Conservation (phyloP, 2,113 vertebrate genomes). For the Sylvietta virens region DNA sequence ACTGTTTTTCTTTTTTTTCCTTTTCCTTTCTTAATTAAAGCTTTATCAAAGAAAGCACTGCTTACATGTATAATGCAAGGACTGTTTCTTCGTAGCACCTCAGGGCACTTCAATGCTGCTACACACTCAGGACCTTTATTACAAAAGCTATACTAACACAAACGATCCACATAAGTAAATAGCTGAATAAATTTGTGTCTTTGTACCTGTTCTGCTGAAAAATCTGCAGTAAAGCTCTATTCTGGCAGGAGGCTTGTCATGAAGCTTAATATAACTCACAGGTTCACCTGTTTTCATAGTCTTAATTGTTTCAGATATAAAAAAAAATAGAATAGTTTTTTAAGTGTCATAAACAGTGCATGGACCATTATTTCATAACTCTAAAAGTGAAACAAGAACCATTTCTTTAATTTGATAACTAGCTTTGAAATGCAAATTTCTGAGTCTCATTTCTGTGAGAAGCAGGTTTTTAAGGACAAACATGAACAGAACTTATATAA, state of each 20-base stretch:
- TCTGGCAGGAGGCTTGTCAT: background rate
- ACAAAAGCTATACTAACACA: background rate
- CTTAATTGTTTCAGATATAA: background rate
- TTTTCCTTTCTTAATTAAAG: background rate
- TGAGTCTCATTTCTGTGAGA: background rate
- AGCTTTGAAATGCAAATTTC: background rate
- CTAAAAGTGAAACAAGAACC: background rate
- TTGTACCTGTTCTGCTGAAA: background rate
- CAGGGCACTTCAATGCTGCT: background rate
- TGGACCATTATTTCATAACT: background rate
- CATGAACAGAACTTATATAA: background rate
- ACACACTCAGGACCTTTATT: background rate
- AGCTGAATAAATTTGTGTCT: background rate
- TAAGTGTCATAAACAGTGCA: background rate
- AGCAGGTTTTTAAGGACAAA: background rate
- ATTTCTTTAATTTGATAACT: background rate
- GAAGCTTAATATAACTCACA: background rate
- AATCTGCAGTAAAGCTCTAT: background rate
- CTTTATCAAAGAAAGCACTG: background rate
- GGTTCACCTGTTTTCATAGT: background rate
- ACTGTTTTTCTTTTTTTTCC: fast-evolving
- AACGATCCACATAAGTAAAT: background rate
- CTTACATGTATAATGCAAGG: background rate
- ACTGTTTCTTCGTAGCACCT: background rate
- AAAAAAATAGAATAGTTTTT: background rate